phyloP scores from a whole-genome alignment of 2,888 invertebrate genomes.

The Anoplius nigerrimus region DNA sequence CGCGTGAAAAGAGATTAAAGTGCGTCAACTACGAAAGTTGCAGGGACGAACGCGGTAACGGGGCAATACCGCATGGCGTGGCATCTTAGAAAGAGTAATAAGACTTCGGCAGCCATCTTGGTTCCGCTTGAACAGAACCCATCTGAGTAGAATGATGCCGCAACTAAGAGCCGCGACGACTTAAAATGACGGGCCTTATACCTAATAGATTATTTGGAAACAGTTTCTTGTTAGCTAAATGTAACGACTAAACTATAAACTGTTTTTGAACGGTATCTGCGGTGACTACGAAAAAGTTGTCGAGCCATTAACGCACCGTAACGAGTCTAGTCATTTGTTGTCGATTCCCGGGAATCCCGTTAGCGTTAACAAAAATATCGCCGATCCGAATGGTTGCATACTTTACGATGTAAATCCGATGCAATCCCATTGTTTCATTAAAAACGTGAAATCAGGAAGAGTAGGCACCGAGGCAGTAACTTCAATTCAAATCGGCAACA shows the following conservation, averaged over 20 bases:
- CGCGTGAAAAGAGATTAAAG: no score
- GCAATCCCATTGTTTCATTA: no score
- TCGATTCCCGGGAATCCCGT: background rate
- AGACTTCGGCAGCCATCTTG: constrained; percentile 60
- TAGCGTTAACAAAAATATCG: background rate
- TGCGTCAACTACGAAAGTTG: no score
- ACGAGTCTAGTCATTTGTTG: background rate
- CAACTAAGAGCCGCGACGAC: constrained; percentile 62
- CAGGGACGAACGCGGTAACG: constrained; percentile 11
- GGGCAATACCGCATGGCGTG: constrained; percentile 36
- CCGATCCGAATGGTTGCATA: background rate
- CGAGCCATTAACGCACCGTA: constrained; percentile 18
- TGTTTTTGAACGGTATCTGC: no score
- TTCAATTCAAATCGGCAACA: no score
- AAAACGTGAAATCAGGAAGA: no score
- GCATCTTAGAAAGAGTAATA: constrained; percentile 43
- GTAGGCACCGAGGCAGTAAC: no score
- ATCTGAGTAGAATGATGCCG: constrained; percentile 55
- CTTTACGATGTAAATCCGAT: constrained; percentile 11
- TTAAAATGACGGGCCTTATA: constrained; percentile 45
- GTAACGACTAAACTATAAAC: constrained; percentile 33
- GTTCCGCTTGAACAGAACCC: constrained; percentile 64
- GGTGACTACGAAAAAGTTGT: constrained; percentile 14
- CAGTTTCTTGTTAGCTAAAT: constrained; percentile 57
- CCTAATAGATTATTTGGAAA: constrained; percentile 60